Evolutionary conservation across 2,113 vertebrate genomes (phyloP).

Genomic region (Polyodon spathula): DNA sequence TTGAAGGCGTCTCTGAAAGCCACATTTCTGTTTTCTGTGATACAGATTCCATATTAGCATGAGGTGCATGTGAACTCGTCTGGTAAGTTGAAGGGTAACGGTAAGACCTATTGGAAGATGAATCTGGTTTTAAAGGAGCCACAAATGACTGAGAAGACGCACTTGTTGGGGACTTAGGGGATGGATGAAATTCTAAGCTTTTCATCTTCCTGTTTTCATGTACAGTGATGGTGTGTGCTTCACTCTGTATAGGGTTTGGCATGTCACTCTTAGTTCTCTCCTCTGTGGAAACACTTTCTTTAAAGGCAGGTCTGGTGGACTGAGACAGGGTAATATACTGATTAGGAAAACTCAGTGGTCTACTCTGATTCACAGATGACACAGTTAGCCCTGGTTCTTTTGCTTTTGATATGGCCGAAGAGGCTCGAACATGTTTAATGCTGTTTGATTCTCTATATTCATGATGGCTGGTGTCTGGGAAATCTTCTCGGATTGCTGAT

Average conservation of each 20-base stretch:
- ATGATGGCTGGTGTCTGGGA: constrained; percentile 30
- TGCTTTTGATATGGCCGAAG: constrained; percentile 15
- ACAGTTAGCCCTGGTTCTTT: constrained; percentile 25
- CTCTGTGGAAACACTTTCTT: constrained; percentile 17
- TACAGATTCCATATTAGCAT: no score
- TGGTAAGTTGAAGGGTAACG: constrained; percentile 6
- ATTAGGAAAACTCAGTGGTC: constrained; percentile 33
- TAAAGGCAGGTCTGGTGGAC: not conserved
- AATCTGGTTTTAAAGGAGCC: constrained; percentile 24
- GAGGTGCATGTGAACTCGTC: not conserved
- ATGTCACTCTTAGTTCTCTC: constrained; percentile 16
- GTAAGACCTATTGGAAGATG: constrained; percentile 18
- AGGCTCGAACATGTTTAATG: constrained; percentile 11
- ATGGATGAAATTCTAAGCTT: not conserved
- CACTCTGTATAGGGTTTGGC: constrained; percentile 14
- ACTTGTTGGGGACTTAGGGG: constrained; percentile 1
- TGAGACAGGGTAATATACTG: constrained; percentile 17
- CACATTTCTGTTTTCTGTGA: no score
- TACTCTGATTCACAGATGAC: constrained; percentile 20
- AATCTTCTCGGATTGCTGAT: constrained; percentile 5
- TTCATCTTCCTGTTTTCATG: constrained; percentile 23
- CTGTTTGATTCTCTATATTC: constrained; percentile 27
- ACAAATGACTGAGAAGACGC: constrained; percentile 7
- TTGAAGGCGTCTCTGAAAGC: not conserved
- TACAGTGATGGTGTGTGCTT: constrained; percentile 19